Base-by-base conservation (phyloP, 2,797 vertebrate genomes). In the Alosa sapidissima region DNA sequence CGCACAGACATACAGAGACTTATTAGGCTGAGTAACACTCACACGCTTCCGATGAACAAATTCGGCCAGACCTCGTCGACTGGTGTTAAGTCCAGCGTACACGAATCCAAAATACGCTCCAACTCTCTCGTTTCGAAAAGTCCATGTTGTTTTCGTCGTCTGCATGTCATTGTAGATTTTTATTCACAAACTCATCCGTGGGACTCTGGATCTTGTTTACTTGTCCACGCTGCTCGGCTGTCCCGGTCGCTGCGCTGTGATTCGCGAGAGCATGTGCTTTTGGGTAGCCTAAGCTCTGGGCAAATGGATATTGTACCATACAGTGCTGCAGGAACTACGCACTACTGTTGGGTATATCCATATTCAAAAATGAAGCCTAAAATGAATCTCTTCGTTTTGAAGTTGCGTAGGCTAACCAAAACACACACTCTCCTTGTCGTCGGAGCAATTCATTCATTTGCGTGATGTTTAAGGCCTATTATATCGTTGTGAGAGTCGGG, bases 61-160 rank as follows among this genome's bases (percentile, higher is more conserved):
- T 94, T 94, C 86, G 96, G 93, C 95, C 95, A 95, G 88, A 95
- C 95, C 92, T 97, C 95, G 88, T 96, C 94, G 85, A 95, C 83
- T 21, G 94, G 92, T 21, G 92, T 95, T 82, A 95, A 94, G 81
- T 95, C 95, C 87, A 96, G 84, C 41, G 91, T 89, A 90, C 96
- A 96, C 89, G 92, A 95, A 91, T 96, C 96, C 94, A 95, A 92
- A 92, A 95, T 93, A 87, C 85, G 91, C 92, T 96, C 94, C 87
- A 93, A 91, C 81, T 96, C 95, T 90, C 93, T 95, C 87, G 97
- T 91, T 84, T 93, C 89, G 82, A 82, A 89, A 78, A 91, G 87
- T 82, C 93, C 91, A 81, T 88, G 91, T 86, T 88, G 91, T 86
- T 89, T 86, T 54, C 86, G 91, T 89, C 90, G 90, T 83, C 89